Evolutionary conservation across 2,888 invertebrate genomes (phyloP), one percentile per base, ranked within the genome.

Genomic region (Drosophila longiperda): DNA sequence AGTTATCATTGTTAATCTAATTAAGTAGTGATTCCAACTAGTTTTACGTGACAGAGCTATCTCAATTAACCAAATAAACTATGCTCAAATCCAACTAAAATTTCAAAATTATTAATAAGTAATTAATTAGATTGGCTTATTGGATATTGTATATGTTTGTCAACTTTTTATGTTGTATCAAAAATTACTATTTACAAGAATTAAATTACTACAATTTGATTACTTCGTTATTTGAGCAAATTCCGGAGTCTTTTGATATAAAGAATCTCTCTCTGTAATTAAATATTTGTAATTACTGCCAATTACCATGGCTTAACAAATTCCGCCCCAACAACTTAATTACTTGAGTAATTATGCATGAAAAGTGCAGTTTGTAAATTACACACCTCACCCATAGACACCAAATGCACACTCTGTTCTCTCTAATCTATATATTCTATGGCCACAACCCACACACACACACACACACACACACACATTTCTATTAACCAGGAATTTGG

Each of bases 401-500:
- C 38, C 23, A 34, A 26, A 7, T 40, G 29, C 29, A 29, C 29
- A 23, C 7, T 64, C n/a, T 12, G 34, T 29, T 6, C 29, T 29
- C 29, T 29, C 6, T 29, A 29, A 29, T 29, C 29, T 45, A 52
- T 45, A 26, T 26, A 20, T 50, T 66, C 64, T 20, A 40, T 49
- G 17, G 7, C 1, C 23, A 33, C 40, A 40, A 40, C 15, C 36
- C 23, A n/a, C 20, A 11, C 32, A 29, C 29, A 74, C 54, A 55
- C 48, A n/a, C 38, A 15, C 67, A n/a, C 26, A 23, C 38, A 52
- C 8, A 40, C n/a, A 29, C 45, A 20, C 38, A 26, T 17, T 29
- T 36, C n/a, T 58, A 48, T 68, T 63, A 59, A 45, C 11, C 63
- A 15, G 59, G 11, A 74, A 63, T 60, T 69, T 54, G 45, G 70